Evolutionary conservation across 2,888 invertebrate genomes (phyloP), one percentile per base, ranked within the genome.

Genomic region (Thecocarcelia acutangulata): DNA sequence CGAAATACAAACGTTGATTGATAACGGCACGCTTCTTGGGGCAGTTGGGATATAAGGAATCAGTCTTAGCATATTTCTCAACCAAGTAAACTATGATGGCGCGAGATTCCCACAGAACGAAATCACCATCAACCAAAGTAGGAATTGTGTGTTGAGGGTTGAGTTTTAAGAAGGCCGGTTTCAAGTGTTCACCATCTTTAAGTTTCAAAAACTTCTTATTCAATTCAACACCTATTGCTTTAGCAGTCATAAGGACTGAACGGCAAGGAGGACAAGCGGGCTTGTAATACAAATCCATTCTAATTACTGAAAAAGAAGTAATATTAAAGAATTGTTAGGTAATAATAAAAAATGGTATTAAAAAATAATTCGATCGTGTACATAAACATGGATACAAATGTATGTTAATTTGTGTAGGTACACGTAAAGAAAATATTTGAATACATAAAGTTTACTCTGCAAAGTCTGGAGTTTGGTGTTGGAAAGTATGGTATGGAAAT

Each of bases 111-210:
- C 95, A 95, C 79, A 97, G 90, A 9, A 93, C 91, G 87, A 96
- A 94, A 0, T 96, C 97, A 86, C 95, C 94, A 91, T 97, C 97
- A 83, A 95, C 94, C 73, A 97, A 90, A 0, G 96, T 96, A 9
- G 97, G 97, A 80, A 97, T 93, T 42, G 94, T 94, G 90, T 97
- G 97, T 91, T 96, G 96, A 0, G 96, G 96, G 89, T 96, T 96
- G 52, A 96, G 90, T 92, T 94, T 94, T 50, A 95, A 0, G 86
- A 92, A 95, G 86, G 95, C 95, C 0, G 95, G 94, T 75, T 92
- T 94, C 78, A 94, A 86, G 42, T 95, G 94, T 86, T 94, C 95
- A 1, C 93, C 93, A 61, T 90, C 91, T 91, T 92, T 92, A 59
- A 95, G 88, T 87, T 94, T 91, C n/a, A 92, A 87, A 4, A 89